phyloP scores from a whole-genome alignment of 2,113 vertebrate genomes.

The Zosterops lateralis region DNA sequence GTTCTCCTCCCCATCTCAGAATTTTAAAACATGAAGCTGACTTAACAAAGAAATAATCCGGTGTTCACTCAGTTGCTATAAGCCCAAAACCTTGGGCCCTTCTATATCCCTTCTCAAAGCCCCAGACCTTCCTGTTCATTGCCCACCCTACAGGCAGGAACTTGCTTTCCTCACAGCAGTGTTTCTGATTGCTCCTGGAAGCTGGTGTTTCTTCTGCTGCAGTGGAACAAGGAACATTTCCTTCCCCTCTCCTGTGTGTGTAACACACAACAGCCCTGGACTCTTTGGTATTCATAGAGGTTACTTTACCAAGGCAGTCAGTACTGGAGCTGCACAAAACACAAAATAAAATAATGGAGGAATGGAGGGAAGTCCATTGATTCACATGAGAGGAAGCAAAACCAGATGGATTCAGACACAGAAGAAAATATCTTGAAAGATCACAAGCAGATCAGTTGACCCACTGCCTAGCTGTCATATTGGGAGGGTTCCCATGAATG shows the following conservation, averaged over 20 bases:
- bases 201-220: background rate
- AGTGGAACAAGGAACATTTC: background rate
- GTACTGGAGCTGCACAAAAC: background rate
- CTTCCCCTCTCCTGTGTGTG: background rate
- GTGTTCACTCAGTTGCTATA: background rate
- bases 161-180: background rate
- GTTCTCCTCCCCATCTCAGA: background rate
- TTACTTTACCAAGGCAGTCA: background rate
- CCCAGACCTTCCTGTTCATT: background rate
- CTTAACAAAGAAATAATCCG: background rate
- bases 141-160: background rate
- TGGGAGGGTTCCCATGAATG: background rate
- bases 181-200: background rate
- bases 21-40: background rate
- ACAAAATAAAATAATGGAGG: background rate
- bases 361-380: background rate
- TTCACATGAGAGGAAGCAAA: background rate
- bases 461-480: no score
- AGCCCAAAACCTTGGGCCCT: background rate
- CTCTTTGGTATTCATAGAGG: background rate
- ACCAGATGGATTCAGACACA: background rate
- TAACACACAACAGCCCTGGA: background rate
- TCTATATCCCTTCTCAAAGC: background rate
- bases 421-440: background rate
- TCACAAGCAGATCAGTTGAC: background rate